These are phyloP conservation scores for Myripristis murdjan DNA, from an alignment of 2,797 vertebrate genomes.

Conservation along the genomic window DNA sequence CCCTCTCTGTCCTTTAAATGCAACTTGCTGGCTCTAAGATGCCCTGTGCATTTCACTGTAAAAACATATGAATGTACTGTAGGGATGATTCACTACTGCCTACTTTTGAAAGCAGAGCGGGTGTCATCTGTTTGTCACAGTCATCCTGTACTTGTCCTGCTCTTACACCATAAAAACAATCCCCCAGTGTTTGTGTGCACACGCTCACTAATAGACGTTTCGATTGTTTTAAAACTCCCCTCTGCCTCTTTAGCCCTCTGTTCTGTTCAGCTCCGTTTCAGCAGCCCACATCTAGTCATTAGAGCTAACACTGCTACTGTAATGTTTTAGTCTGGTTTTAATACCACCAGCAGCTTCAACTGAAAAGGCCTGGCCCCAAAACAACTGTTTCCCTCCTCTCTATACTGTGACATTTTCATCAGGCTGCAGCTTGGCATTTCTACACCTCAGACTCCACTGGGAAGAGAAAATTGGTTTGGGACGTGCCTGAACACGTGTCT, in stretches of 20 bases:
- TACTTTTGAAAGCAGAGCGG: slow-evolving; percentile 6
- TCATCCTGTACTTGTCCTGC: slow-evolving; percentile 11
- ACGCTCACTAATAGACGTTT: slow-evolving; percentile 18
- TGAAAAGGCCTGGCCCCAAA: slow-evolving; percentile 31
- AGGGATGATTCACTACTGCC: not conserved
- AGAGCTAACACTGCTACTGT: slow-evolving; percentile 26
- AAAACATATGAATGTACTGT: too few relatives aligned
- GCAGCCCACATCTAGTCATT: slow-evolving; percentile 35
- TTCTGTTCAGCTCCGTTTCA: slow-evolving; percentile 33
- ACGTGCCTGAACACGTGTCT: not conserved
- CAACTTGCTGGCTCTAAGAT: not conserved
- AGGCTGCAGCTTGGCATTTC: slow-evolving; percentile 58
- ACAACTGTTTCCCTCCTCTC: slow-evolving; percentile 46
- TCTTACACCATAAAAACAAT: not conserved
- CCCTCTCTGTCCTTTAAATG: slow-evolving; percentile 15
- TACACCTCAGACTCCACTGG: slow-evolving; percentile 17
- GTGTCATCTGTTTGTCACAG: not conserved
- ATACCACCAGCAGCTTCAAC: slow-evolving; percentile 31
- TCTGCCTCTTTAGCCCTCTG: slow-evolving; percentile 42
- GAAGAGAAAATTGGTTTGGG: slow-evolving; percentile 22
- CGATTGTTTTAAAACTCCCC: slow-evolving; percentile 36
- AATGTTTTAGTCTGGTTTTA: slow-evolving; percentile 36
- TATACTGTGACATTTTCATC: slow-evolving; percentile 66
- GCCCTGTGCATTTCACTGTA: too few relatives aligned
- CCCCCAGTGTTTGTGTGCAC: not conserved